These are phyloP conservation scores for Zosterops lateralis DNA, from an alignment of 2,113 vertebrate genomes.

Conservation along the genomic window DNA sequence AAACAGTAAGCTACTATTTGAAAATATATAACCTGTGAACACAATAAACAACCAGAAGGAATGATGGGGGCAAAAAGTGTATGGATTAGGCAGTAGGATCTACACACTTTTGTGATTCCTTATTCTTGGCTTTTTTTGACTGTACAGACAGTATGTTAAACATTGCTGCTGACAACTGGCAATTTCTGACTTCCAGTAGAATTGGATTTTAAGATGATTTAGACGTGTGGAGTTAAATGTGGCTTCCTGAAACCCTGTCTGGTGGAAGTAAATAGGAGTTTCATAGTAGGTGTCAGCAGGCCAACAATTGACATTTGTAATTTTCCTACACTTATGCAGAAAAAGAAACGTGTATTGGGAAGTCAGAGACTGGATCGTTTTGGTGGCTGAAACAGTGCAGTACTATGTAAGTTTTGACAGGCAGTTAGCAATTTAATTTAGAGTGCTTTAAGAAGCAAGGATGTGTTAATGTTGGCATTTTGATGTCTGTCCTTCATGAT, in stretches of 20 bases:
- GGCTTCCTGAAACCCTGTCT: background rate
- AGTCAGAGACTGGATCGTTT: background rate
- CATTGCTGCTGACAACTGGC: background rate
- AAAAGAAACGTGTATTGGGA: background rate
- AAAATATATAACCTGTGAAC: background rate
- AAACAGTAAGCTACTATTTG: background rate
- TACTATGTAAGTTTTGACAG: background rate
- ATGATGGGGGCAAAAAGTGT: background rate
- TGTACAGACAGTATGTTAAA: background rate
- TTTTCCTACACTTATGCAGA: background rate
- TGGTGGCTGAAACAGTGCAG: background rate
- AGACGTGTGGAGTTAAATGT: background rate
- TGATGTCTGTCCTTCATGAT: background rate
- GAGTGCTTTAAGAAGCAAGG: background rate
- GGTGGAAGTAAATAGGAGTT: background rate
- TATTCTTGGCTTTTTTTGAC: background rate
- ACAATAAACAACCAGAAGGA: background rate
- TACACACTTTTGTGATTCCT: background rate
- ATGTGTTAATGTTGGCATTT: accelerated
- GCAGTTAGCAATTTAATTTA: background rate
- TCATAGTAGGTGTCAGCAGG: background rate
- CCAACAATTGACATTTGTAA: background rate
- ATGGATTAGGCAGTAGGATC: background rate
- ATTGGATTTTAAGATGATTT: background rate
- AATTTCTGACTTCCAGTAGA: background rate